Percentiles rank a stretch among this genome's conserved stretches.
phyloP scores from a whole-genome alignment of 2,113 vertebrate species.

The Microtus ochrogaster region DNA sequence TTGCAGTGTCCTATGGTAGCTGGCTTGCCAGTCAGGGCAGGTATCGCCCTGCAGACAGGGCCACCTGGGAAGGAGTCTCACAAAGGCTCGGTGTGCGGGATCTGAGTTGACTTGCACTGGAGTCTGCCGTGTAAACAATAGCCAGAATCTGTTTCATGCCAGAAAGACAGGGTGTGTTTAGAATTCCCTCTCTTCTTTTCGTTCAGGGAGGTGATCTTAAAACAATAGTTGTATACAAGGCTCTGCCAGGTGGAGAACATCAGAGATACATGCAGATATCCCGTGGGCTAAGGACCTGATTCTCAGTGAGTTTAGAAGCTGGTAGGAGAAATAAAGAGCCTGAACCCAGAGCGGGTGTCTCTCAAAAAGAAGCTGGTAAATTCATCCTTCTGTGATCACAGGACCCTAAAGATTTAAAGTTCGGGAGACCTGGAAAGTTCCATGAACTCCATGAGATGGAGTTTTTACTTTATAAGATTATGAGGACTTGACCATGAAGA shows the following conservation, averaged over 20 bases:
- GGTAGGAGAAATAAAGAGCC: not conserved
- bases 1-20: not conserved
- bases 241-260: accelerated
- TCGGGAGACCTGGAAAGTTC: not conserved
- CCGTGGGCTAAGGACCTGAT: not conserved
- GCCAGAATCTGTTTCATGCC: not conserved
- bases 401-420: not conserved
- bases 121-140: not conserved
- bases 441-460: not conserved
- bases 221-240: not conserved
- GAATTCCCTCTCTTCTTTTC: not conserved
- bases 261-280: not conserved
- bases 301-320: not conserved
- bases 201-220: not conserved
- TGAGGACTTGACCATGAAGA: not conserved
- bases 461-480: not conserved
- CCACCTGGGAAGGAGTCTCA: not conserved
- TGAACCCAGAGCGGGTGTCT: not conserved
- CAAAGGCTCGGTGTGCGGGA: not conserved
- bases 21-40: not conserved
- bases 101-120: not conserved
- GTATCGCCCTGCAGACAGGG: not conserved
- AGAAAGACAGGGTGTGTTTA: not conserved
- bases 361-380: not conserved
- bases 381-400: not conserved